Conservation (phyloP, 2,888 invertebrate genomes). For the Leptogaster cylindrica region DNA sequence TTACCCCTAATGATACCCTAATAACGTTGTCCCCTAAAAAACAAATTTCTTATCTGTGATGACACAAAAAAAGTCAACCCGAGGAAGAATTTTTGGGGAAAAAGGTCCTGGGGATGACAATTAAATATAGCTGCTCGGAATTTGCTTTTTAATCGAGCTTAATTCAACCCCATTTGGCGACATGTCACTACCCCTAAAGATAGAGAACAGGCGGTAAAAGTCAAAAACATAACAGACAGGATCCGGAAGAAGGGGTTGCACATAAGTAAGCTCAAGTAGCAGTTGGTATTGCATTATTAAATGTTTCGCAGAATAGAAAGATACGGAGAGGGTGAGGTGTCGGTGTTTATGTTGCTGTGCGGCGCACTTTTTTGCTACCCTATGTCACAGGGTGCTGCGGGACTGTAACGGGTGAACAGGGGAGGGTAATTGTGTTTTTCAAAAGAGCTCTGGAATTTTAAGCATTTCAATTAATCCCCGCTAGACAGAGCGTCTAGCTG, state of each 20-base stretch:
- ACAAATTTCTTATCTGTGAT: background rate
- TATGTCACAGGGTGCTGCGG: constrained; percentile 32
- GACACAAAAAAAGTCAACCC: background rate
- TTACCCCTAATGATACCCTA: constrained; percentile 43
- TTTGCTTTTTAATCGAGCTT: constrained; percentile 19
- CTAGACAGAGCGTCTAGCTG: constrained; percentile 54
- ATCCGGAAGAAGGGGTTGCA: constrained; percentile 6
- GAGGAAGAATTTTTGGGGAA: background rate
- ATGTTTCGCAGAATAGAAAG: background rate
- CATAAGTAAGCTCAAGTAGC: constrained; percentile 5
- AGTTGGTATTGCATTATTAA: constrained; percentile 27
- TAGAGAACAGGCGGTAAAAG: constrained; percentile 17
- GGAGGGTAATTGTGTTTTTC: constrained; percentile 60
- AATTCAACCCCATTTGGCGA: constrained; percentile 36
- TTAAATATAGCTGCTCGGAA: constrained; percentile 32
- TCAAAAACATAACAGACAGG: constrained; percentile 5
- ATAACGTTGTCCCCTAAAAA: constrained; percentile 13
- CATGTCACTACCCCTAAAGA: constrained; percentile 1
- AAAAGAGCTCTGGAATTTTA: constrained; percentile 60
- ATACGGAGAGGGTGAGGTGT: constrained; percentile 14
- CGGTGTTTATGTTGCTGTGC: constrained; percentile 29
- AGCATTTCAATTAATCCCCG: constrained; percentile 63
- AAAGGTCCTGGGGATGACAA: constrained; percentile 20
- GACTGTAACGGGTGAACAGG: constrained; percentile 18
- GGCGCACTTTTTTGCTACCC: constrained; percentile 4